These are phyloP conservation scores for Metellina segmentata DNA, from an alignment of 2,888 invertebrate species.

Conservation along the genomic window DNA sequence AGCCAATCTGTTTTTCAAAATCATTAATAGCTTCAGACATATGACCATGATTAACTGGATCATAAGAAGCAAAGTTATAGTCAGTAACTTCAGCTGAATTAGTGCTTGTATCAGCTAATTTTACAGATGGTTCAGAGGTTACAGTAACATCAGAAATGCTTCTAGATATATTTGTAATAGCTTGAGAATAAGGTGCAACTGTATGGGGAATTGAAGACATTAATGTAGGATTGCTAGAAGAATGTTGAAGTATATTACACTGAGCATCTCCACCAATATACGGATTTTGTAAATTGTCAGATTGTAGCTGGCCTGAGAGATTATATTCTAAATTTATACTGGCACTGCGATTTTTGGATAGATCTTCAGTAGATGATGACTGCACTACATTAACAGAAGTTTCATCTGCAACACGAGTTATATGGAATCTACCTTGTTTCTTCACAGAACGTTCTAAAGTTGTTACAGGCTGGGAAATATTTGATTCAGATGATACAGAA, in stretches of 20 bases:
- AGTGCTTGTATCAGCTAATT: background rate
- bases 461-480: background rate
- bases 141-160: slow-evolving; percentile 52
- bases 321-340: background rate
- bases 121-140: slow-evolving; percentile 1
- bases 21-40: background rate
- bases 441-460: slow-evolving; percentile 28
- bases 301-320: background rate
- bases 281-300: background rate
- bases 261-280: background rate
- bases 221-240: slow-evolving; percentile 60
- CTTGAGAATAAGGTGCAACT: background rate
- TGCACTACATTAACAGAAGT: slow-evolving; percentile 1
- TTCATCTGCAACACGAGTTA: slow-evolving; percentile 72
- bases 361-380: slow-evolving; percentile 20
- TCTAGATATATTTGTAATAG: slow-evolving; percentile 25
- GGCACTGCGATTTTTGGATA: background rate
- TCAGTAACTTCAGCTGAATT: background rate
- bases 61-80: background rate
- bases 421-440: slow-evolving; percentile 75
- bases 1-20: background rate
- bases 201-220: slow-evolving; percentile 21
- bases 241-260: slow-evolving; percentile 43
- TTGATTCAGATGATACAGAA: background rate
- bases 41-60: background rate